A percentile compares a stretch with the other conserved stretches of the same genome.
These are phyloP conservation scores for Leptodactylus fuscus DNA, from an alignment of 2,113 vertebrate species.

Conservation along the genomic window DNA sequence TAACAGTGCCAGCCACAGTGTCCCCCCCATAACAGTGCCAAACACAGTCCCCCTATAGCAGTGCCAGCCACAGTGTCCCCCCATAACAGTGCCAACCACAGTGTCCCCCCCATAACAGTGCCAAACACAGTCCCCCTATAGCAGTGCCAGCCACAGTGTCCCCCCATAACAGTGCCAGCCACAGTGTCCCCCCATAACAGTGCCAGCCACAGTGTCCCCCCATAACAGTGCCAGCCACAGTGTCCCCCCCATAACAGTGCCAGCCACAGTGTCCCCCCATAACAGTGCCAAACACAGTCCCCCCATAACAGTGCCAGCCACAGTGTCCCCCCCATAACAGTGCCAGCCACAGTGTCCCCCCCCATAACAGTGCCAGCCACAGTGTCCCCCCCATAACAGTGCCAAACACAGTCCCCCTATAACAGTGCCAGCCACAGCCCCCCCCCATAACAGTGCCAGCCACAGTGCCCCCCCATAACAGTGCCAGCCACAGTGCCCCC, in stretches of 20 bases:
- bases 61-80: neutral
- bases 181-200: no score
- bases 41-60: no score
- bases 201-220: no score
- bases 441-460: neutral
- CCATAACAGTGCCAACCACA: neutral
- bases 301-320: neutral
- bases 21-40: no score
- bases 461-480: neutral
- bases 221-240: no score
- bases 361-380: no score
- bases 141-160: neutral
- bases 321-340: no score
- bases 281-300: neutral
- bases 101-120: neutral
- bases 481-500: neutral
- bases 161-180: no score
- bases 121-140: neutral
- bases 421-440: neutral
- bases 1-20: no score
- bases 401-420: neutral
- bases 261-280: neutral
- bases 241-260: neutral
- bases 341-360: no score
- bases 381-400: neutral